Evolutionary conservation across 2,888 invertebrate genomes (phyloP), one percentile per base, ranked within the genome.

Genomic region (Teleogryllus oceanicus): DNA sequence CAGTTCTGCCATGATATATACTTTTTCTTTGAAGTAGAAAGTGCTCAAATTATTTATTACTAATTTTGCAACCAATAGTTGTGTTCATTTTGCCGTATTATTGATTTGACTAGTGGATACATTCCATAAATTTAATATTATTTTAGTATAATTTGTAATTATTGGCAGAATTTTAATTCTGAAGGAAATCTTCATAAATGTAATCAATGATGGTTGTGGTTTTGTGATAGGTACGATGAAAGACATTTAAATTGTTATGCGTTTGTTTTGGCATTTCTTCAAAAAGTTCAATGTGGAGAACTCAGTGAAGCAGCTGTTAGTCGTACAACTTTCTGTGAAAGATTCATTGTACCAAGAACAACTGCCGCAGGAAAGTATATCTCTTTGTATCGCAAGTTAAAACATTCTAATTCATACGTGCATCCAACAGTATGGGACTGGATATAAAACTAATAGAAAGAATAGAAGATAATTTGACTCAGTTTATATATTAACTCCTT

Each of bases 331-430:
- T 94, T 96, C 87, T 96, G 96, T 85, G 92, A 93, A 86, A 91
- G 92, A 84, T 94, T 93, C 87, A 94, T 96, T 83, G 91, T 95
- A 81, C 95, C 95, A 5, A 90, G 93, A 85, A 94, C 96, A 62
- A 92, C 93, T 50, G 92, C 94, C 37, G 95, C 95, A 77, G 92
- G 95, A 78, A 95, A 94, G 88, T 96, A 96, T 86, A 94, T 95
- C 83, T 93, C 93, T 2, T 88, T 96, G 62, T 95, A 94, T 86
- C 90, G 95, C 84, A 92, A 93, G 86, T 89, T 96, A 75, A 89
- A 89, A 82, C 87, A 88, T 83, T 86, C 86, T 82, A 89, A 89
- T 49, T 87, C 88, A 84, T 90, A 90, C 85, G 86, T 90, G 24
- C 75, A 81, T 16, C 75, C 78, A 24, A 49, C 50, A 37, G 37